Evolutionary conservation across 2,888 invertebrate genomes (phyloP).

Genomic region (Agrilus cyanescens): DNA sequence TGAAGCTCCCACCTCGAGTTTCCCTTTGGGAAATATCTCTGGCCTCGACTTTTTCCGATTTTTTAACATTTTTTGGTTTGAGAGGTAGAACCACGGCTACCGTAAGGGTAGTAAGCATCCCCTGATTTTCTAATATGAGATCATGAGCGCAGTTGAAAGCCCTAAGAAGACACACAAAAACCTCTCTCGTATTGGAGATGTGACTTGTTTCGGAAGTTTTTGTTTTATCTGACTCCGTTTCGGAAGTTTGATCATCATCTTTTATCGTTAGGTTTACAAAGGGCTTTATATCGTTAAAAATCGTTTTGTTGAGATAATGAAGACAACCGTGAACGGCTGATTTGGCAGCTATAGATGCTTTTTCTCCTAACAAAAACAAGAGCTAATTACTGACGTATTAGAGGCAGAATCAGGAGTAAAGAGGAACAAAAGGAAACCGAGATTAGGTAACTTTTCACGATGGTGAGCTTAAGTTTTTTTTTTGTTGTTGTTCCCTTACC

Average conservation of each 20-base stretch:
- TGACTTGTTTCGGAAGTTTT: conserved; percentile 17
- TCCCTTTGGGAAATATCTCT: not conserved
- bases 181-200: conserved; percentile 51
- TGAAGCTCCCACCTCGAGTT: conserved; percentile 1
- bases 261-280: conserved; percentile 29
- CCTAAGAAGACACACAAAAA: conserved; percentile 63
- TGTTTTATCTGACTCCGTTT: conserved; percentile 9
- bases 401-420: not conserved
- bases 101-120: conserved; percentile 73
- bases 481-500: conserved; percentile 43
- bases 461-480: too few species aligned
- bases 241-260: conserved; percentile 16
- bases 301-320: conserved; percentile 65
- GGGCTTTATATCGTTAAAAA: conserved; percentile 39
- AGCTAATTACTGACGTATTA: not conserved
- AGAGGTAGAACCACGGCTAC: conserved; percentile 63
- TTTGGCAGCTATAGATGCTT: conserved; percentile 71
- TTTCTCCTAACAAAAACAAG: conserved; percentile 43
- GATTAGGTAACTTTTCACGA: too few species aligned
- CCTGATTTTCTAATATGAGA: conserved; percentile 70
- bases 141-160: conserved; percentile 79
- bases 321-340: conserved; percentile 78
- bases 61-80: conserved; percentile 19
- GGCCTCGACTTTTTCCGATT: not conserved
- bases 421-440: not conserved